phyloP scores from a whole-genome alignment of 2,888 invertebrate species.

The Epirrhoe tristata region DNA sequence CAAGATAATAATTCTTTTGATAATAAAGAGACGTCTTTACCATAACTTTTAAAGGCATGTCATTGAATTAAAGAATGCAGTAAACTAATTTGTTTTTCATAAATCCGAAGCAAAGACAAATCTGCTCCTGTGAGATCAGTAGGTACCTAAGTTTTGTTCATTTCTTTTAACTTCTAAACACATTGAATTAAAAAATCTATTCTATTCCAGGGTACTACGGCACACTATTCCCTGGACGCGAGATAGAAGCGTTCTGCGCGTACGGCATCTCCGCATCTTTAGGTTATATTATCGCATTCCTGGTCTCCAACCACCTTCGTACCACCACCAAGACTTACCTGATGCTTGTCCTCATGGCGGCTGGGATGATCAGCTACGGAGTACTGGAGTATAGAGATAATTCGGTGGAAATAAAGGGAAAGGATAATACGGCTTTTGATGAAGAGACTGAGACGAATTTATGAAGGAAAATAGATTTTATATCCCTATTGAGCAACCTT shows the following conservation, averaged over 20 bases:
- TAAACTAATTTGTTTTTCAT: too few relatives aligned
- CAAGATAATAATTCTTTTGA: slow-evolving; percentile 5
- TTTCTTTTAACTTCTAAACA: too few relatives aligned
- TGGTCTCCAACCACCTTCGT: slow-evolving; percentile 10
- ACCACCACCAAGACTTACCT: slow-evolving; percentile 22
- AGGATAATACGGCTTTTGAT: slow-evolving; percentile 7
- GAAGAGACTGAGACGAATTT: background rate
- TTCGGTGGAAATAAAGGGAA: background rate
- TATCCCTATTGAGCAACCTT: too few relatives aligned
- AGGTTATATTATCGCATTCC: slow-evolving; percentile 23
- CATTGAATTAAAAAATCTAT: too few relatives aligned
- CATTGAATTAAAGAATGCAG: too few relatives aligned
- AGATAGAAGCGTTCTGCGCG: slow-evolving; percentile 23
- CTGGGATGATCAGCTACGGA: slow-evolving; percentile 17
- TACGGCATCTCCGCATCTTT: slow-evolving; percentile 22
- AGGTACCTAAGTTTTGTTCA: too few relatives aligned
- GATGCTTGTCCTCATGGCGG: slow-evolving; percentile 15
- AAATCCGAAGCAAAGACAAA: too few relatives aligned
- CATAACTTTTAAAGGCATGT: too few relatives aligned
- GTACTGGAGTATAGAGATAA: slow-evolving; percentile 21
- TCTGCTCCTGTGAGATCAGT: too few relatives aligned
- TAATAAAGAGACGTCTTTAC: background rate
- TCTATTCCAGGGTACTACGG: slow-evolving; percentile 29
- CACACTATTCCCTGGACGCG: slow-evolving; percentile 26
- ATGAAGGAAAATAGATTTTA: background rate